A percentile compares a stretch with the other conserved stretches of the same genome.
phyloP scores from a whole-genome alignment of 2,113 vertebrate genomes.

The Equus przewalskii region DNA sequence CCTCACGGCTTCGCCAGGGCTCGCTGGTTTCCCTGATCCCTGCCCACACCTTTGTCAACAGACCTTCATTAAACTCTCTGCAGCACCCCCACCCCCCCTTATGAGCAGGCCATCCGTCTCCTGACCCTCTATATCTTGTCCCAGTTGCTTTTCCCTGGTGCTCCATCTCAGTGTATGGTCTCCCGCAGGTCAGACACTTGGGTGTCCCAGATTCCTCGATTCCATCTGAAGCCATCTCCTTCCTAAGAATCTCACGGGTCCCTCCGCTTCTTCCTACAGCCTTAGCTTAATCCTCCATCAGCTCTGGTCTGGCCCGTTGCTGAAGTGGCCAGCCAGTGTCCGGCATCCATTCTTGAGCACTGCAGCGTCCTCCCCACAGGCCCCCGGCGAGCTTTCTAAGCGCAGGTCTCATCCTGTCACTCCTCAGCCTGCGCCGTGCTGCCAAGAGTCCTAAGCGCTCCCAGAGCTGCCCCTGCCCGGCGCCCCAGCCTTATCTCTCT shows the following conservation, averaged over 20 bases:
- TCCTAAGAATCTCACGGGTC: not conserved
- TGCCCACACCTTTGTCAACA: not conserved
- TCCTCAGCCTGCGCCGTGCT: not conserved
- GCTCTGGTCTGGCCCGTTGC: not conserved
- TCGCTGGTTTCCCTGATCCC: not conserved
- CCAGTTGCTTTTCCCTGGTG: not conserved
- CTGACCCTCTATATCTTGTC: not conserved
- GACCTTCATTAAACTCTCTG: not conserved
- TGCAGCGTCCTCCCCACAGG: not conserved
- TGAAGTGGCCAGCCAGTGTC: not conserved
- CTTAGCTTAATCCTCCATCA: not conserved
- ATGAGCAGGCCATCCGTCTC: not conserved
- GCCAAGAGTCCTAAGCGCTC: not conserved
- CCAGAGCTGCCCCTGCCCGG: not conserved
- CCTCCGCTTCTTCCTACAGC: not conserved
- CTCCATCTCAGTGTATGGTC: not conserved
- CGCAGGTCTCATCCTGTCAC: not conserved
- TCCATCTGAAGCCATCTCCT: not conserved
- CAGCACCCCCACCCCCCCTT: too few relatives aligned
- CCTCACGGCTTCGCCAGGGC: not conserved
- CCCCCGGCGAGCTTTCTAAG: not conserved
- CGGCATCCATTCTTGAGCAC: not conserved
- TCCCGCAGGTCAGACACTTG: not conserved
- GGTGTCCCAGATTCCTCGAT: not conserved
- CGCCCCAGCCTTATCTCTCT: not conserved